Conservation (phyloP, 2,113 vertebrate genomes). For the Ptilorrhoa leucosticta region DNA sequence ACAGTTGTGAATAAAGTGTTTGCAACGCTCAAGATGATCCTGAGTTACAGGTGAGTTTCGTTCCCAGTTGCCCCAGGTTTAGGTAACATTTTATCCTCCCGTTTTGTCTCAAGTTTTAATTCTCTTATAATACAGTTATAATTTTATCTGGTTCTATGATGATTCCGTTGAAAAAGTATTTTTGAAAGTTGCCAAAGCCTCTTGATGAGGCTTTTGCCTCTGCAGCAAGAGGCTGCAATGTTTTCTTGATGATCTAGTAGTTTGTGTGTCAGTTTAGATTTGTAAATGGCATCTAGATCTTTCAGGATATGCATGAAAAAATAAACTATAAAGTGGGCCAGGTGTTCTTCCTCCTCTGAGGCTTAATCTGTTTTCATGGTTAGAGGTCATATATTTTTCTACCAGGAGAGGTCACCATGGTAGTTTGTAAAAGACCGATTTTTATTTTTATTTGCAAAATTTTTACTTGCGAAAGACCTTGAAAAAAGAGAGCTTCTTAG, state of each 20-base stretch:
- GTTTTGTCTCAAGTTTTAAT: not conserved
- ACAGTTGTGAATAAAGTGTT: not conserved
- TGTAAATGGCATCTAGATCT: not conserved
- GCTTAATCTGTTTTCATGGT: not conserved
- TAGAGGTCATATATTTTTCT: slow-evolving; percentile 15
- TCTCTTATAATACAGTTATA: not conserved
- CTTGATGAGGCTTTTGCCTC: not conserved
- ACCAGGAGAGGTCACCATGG: slow-evolving; percentile 52
- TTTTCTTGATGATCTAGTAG: not conserved
- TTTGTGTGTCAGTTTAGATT: not conserved
- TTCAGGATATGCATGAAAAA: not conserved
- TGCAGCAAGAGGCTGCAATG: not conserved
- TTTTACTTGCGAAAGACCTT: not conserved
- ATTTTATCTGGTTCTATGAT: not conserved
- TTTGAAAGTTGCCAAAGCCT: not conserved
- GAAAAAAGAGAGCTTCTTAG: not conserved
- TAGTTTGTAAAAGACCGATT: not conserved
- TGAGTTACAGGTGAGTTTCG: not conserved
- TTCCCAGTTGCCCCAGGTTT: not conserved
- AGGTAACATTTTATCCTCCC: not conserved
- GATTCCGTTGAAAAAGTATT: not conserved
- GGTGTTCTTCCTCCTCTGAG: not conserved
- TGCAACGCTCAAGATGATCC: not conserved
- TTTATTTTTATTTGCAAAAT: not conserved
- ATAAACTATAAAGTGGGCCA: not conserved